Evolutionary conservation across 1,140 invertebrate genomes (phyloP), one percentile per base, ranked within the genome.

Genomic region (Heliconius congener): DNA sequence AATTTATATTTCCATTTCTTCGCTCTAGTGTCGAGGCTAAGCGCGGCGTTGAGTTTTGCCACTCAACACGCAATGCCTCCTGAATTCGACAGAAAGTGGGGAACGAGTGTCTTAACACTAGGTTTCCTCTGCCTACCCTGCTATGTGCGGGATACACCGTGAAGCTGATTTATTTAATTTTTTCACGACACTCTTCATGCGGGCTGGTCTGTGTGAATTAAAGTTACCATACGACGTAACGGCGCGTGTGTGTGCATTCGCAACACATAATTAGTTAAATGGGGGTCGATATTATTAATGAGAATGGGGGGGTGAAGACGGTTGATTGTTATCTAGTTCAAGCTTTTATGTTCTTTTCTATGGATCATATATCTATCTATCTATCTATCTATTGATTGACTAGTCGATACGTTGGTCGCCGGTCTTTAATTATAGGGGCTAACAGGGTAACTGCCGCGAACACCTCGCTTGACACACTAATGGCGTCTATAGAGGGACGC

Each of bases 331-430:
- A 92, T 94, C 91, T 91, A 91, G 86, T 87, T 27, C 86, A 84
- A 91, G 90, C 91, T 93, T 94, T 93, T 94, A 91, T 94, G 88
- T 91, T 93, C 86, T 92, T 93, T 93, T 91, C 88, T 90, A 91
- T 90, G 88, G 88, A 92, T 91, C 86, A 90, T 37, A 37, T 37
- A 37, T 46, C 13, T 46, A 46, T 46, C 34, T 37, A 37, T 37
- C 42, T 46, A 46, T 46, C 42, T 46, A 82, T 83, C 83, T 93
- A 93, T 93, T 88, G 91, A 92, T 93, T 93, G 88, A 91, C 92
- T 89, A 89, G 88, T 92, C 91, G 89, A 92, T 93, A 92, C 85
- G 87, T 88, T 85, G 85, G 87, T 89, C 86, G 84, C 85, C 84
- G 80, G 77, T 87, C 86, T 88, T 93, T 93, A 93, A 94, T 93